Evolutionary conservation across 2,888 invertebrate species (phyloP).

Genomic region (Lasioglossum villosulum): DNA sequence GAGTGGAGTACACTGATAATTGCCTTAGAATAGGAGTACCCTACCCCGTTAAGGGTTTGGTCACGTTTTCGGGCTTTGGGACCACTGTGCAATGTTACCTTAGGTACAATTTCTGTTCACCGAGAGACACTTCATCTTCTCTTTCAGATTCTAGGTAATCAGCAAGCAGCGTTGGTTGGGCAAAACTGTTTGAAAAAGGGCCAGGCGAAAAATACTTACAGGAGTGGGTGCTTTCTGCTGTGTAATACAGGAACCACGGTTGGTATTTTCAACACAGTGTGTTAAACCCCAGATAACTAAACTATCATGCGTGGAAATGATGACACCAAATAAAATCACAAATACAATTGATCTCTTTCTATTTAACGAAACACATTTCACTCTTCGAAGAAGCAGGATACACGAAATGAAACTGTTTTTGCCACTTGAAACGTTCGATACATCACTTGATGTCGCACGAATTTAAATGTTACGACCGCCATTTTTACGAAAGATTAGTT

Average conservation of each 20-base stretch:
- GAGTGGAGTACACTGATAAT: no score
- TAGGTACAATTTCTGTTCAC: neutral
- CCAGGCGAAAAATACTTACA: constrained; percentile 97
- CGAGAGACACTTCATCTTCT: neutral
- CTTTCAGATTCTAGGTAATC: constrained; percentile 95
- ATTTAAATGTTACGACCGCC: neutral
- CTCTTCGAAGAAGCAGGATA: neutral
- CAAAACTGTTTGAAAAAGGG: constrained; percentile 95
- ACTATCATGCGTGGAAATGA: neutral
- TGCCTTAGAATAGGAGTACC: no score
- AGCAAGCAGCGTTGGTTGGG: constrained; percentile 96
- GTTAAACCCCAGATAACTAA: neutral
- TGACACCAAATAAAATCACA: neutral
- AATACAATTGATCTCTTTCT: neutral
- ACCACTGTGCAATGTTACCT: no score
- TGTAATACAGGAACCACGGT: constrained; percentile 96
- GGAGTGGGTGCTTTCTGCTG: constrained; percentile 97
- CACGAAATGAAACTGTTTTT: neutral
- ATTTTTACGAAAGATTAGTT: constrained; percentile 1
- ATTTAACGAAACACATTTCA: neutral
- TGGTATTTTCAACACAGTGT: constrained; percentile 39
- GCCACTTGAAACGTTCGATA: neutral
- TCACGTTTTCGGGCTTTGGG: no score
- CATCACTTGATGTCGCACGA: neutral
- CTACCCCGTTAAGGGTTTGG: no score